Conservation (phyloP, 2,797 vertebrate species). For the Mus spretus region DNA sequence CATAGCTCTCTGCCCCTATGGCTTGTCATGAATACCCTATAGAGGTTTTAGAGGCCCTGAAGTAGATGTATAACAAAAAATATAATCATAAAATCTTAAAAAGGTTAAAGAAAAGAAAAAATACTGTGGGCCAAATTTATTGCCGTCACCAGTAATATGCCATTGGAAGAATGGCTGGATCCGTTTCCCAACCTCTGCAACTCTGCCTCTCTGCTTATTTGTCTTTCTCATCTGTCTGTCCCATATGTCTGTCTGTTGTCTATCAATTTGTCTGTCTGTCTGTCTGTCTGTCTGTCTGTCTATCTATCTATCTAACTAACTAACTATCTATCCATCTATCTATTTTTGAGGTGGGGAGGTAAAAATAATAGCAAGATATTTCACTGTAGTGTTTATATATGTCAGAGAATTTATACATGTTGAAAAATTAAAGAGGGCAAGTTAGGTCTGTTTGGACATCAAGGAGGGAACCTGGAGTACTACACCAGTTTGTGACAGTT, state of each 20-base stretch:
- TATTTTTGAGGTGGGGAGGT: background rate
- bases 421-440: background rate
- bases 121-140: background rate
- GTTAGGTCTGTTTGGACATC: background rate
- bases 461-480: background rate
- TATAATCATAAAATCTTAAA: background rate
- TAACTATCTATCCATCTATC: background rate
- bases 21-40: background rate
- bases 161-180: background rate
- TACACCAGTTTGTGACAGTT: background rate
- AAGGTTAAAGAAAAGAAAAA: background rate
- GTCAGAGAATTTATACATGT: background rate
- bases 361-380: background rate
- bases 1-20: background rate
- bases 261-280: background rate
- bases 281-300: background rate
- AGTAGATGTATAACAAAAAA: background rate
- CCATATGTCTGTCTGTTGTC: background rate
- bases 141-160: background rate
- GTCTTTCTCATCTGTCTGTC: background rate
- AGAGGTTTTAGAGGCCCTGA: background rate
- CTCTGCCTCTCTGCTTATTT: background rate
- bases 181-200: background rate
- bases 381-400: background rate
- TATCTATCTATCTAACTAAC: background rate